Evolutionary conservation across 2,113 vertebrate species (phyloP).

Genomic region (Leptosomus discolor): DNA sequence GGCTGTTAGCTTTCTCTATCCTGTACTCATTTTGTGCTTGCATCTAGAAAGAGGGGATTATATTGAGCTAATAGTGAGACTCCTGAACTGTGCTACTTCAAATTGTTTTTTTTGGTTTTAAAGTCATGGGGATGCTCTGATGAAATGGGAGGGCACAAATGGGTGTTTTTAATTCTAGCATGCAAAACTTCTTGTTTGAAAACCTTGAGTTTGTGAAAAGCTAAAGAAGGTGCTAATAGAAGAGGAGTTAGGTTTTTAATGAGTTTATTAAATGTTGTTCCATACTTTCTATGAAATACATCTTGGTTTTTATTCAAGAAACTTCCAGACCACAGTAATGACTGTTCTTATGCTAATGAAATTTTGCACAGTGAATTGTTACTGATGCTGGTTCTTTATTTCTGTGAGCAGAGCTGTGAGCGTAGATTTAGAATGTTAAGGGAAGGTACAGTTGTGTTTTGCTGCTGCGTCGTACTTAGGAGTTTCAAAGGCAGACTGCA

Average conservation of each 20-base stretch:
- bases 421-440: neutral
- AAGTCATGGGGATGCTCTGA: neutral
- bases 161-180: neutral
- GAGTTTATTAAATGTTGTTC: neutral
- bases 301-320: neutral
- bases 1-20: neutral
- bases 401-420: neutral
- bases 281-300: neutral
- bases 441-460: neutral
- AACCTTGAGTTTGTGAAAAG: neutral
- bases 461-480: neutral
- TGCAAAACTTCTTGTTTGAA: neutral
- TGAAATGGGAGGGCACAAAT: neutral
- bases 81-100: neutral
- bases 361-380: neutral
- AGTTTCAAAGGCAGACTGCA: neutral
- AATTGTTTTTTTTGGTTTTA: neutral
- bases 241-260: neutral
- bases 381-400: neutral
- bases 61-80: neutral
- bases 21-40: neutral
- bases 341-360: neutral
- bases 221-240: neutral
- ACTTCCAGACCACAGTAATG: neutral
- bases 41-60: neutral